Base-by-base conservation (phyloP, 2,113 vertebrate genomes). In the Cariama cristata region DNA sequence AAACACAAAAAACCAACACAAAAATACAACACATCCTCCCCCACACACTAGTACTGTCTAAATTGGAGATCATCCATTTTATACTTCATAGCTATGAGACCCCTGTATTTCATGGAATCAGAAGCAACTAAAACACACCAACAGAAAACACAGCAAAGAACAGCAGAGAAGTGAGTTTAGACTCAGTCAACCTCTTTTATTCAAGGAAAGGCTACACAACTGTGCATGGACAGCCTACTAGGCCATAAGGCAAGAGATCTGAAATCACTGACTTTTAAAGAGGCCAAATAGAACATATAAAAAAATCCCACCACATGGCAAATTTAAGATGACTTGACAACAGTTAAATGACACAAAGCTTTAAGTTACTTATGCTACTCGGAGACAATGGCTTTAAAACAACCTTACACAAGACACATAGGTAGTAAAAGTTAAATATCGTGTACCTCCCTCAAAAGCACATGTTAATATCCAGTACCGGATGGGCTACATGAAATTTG, bases 401-500 rank as follows among this genome's bases (percentile, higher is more conserved):
- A 74, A 38, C 9, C 16, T 72, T 44, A 64, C 33, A 21, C 5
- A 38, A 81, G 67, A 42, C 2, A 50, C 1, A 42, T 0, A 0
- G 7, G 4, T 26, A 79, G 45, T 67, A n/a, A 83, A 30, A 80
- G 35, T 63, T 79, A 91, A 81, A 63, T 38, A 42, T 11, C 5
- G 0, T 28, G 0, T 28, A 8, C 35, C 14, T 74, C 28, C 28
- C 32, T 62, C 23, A 76, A 85, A 88, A 79, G 21, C 28, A 74
- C 0, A 0, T 23, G 11, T 14, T 75, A 75, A 55, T 40, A 90
- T 21, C 32, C 30, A 75, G 14, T 42, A 59, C 8, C 19, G 3
- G 19, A 72, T 7, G 88, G n/a, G 15, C 22, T 44, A 60, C 8
- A 38, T 17, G 3, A 49, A 59, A 45, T 60, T 76, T 20, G 16